Conservation (phyloP, 1,140 invertebrate genomes). For the Atta texana region DNA sequence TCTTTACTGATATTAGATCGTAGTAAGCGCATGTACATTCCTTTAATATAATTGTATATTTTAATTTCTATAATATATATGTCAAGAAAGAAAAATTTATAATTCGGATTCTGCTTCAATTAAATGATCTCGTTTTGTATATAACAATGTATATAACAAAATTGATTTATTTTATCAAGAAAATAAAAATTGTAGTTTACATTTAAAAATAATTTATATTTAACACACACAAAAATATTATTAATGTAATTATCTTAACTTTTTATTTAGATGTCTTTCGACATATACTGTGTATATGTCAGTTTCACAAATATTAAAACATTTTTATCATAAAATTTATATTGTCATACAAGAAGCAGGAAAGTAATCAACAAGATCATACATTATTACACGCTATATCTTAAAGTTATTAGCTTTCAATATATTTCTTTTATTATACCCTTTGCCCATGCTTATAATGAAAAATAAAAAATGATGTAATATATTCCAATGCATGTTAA, state of each 20-base stretch:
- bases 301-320: conserved; percentile 28
- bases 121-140: background rate
- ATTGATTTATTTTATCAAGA: conserved; percentile 16
- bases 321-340: conserved; percentile 13
- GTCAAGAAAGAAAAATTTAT: background rate
- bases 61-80: conserved; percentile 24
- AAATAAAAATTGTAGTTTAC: background rate
- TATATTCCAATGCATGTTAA: conserved; percentile 49
- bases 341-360: conserved; percentile 2
- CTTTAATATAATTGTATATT: conserved; percentile 13
- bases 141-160: no score
- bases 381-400: conserved; percentile 14
- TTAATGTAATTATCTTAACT: conserved; percentile 17
- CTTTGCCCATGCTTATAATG: conserved; percentile 35
- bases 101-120: background rate
- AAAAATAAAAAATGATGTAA: conserved; percentile 17
- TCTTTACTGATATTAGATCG: background rate
- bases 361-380: conserved; percentile 12
- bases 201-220: conserved; percentile 10
- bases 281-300: background rate
- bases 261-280: conserved; percentile 22
- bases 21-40: conserved; percentile 41
- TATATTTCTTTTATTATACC: conserved; percentile 30
- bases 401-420: conserved; percentile 8
- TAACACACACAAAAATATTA: background rate